phyloP scores from a whole-genome alignment of 2,797 vertebrate genomes.

The Urosaurus nigricauda region DNA sequence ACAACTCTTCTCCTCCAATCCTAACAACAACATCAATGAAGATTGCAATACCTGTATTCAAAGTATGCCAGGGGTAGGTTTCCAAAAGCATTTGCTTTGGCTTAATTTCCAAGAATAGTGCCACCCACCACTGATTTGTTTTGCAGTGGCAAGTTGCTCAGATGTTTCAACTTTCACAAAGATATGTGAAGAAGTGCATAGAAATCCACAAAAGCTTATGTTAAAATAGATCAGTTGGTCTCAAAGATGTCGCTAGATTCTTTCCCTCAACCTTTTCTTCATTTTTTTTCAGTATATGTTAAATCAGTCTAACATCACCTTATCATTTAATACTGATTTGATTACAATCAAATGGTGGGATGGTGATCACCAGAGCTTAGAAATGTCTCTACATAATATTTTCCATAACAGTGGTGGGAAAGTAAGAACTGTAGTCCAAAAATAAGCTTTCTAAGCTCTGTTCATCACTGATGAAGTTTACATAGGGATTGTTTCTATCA shows the following conservation, averaged over 20 bases:
- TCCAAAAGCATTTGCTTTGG: conserved; percentile 4
- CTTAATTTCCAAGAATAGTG: neutral
- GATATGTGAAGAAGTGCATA: too few species aligned
- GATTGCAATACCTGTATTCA: neutral
- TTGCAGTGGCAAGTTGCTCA: neutral
- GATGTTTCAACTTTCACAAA: neutral
- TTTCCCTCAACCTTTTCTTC: too few species aligned
- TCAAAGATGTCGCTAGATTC: too few species aligned
- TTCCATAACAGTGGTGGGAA: too few species aligned
- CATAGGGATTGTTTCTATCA: neutral
- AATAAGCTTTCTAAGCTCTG: too few species aligned
- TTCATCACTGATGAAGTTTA: neutral
- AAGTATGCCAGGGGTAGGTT: neutral
- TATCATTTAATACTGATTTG: neutral
- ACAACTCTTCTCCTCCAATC: neutral
- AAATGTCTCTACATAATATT: too few species aligned
- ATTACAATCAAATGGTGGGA: neutral
- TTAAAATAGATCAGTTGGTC: too few species aligned
- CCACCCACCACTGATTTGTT: neutral
- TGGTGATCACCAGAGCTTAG: neutral
- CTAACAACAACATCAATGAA: neutral
- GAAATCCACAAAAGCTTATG: too few species aligned
- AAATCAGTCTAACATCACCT: too few species aligned
- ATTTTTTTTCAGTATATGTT: too few species aligned
- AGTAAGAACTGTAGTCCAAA: too few species aligned